These are phyloP conservation scores for Idaea straminata DNA, from an alignment of 2,888 invertebrate species.

Conservation along the genomic window DNA sequence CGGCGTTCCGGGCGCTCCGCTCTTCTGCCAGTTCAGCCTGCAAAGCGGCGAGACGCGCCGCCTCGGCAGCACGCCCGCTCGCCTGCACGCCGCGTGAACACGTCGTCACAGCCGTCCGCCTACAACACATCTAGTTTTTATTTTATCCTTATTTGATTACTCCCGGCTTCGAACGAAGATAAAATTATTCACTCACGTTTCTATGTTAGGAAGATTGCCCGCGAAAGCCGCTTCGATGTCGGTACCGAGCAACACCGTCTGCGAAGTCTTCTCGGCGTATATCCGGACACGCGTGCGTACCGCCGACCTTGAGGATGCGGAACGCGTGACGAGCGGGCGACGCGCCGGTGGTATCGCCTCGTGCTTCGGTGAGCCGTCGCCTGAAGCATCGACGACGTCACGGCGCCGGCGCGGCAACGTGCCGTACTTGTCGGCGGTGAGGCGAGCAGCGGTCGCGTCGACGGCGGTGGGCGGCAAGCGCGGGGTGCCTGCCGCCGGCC, in stretches of 20 bases:
- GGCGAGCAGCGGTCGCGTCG: constrained; percentile 58
- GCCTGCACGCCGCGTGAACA: constrained; percentile 82
- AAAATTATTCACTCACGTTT: constrained; percentile 47
- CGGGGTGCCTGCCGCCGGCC: constrained; percentile 79
- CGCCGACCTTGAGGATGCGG: constrained; percentile 62
- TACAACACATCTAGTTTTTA: constrained; percentile 21
- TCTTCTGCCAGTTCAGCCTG: constrained; percentile 83
- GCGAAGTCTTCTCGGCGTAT: constrained; percentile 88
- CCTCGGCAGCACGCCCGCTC: constrained; percentile 83
- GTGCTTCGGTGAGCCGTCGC: constrained; percentile 75
- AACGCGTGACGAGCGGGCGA: constrained; percentile 64
- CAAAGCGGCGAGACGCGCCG: constrained; percentile 81
- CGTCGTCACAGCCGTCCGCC: constrained; percentile 66
- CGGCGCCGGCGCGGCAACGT: constrained; percentile 88
- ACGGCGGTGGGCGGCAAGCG: constrained; percentile 50
- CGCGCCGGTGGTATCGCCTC: constrained; percentile 61
- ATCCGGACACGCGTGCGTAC: constrained; percentile 81
- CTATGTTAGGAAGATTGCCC: constrained; percentile 77
- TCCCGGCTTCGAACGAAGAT: neutral
- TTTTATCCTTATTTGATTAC: no score
- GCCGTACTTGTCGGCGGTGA: constrained; percentile 86
- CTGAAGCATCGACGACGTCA: constrained; percentile 79
- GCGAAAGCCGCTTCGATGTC: constrained; percentile 87
- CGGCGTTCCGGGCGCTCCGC: constrained; percentile 76
- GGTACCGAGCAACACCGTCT: constrained; percentile 86